Evolutionary conservation across 1,140 invertebrate species (phyloP).

Genomic region (Diorhabda elongata): DNA sequence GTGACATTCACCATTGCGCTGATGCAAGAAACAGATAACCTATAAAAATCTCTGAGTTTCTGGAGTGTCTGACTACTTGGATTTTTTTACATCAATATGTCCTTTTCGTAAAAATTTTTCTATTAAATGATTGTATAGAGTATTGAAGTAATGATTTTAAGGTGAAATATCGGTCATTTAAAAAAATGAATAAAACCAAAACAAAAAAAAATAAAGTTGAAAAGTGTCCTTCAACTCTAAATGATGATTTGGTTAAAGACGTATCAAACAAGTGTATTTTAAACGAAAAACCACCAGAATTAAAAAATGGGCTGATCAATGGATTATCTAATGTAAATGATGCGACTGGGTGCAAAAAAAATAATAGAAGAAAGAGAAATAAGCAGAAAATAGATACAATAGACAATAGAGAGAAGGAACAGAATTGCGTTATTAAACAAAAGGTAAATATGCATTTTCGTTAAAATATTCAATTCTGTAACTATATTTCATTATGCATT

Average conservation of each 20-base stretch:
- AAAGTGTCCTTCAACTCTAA: conserved; percentile 18
- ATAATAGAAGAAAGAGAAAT: conserved; percentile 9
- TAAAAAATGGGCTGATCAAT: conserved; percentile 38
- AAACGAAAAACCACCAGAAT: conserved; percentile 13
- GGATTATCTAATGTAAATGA: conserved; percentile 27
- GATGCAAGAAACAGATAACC: conserved; percentile 1
- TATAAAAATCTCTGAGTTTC: conserved; percentile 4
- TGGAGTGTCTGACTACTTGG: conserved; percentile 4
- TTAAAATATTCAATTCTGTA: too few relatives aligned
- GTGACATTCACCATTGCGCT: neutral
- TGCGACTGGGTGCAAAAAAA: conserved; percentile 10
- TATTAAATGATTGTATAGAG: neutral
- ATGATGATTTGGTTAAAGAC: conserved; percentile 16
- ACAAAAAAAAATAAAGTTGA: conserved; percentile 20
- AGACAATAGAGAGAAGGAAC: neutral
- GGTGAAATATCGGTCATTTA: conserved; percentile 10
- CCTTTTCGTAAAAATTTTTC: conserved; percentile 9
- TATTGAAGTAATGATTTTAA: conserved; percentile 1
- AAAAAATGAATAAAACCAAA: conserved; percentile 18
- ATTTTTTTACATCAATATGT: conserved; percentile 20
- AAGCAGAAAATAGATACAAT: neutral
- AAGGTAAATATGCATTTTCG: neutral
- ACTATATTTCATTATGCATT: too few relatives aligned
- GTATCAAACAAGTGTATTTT: conserved; percentile 14
- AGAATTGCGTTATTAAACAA: neutral